Conservation (phyloP, 2,888 invertebrate genomes). For the Rotaria macrura region DNA sequence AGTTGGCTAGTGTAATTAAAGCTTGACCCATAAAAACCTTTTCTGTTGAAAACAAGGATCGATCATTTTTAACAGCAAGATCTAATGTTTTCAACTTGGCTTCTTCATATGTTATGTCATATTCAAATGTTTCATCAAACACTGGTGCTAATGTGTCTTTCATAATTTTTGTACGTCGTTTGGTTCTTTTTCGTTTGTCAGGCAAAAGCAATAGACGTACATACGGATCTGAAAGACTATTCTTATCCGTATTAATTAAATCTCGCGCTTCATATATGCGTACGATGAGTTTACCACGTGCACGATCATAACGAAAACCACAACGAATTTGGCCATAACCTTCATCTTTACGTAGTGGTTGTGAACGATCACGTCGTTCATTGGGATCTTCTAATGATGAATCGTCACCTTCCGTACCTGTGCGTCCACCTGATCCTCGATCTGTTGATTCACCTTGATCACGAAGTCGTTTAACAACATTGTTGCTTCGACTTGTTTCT, state of each 20-base stretch:
- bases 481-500: background rate
- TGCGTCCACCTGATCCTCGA: background rate
- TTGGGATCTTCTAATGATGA: background rate
- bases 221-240: conserved; percentile 16
- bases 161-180: background rate
- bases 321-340: conserved; percentile 18
- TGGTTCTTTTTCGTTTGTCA: conserved; percentile 1
- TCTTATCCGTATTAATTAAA: conserved; percentile 23
- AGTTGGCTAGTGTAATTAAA: background rate
- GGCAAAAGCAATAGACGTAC: background rate
- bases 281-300: background rate
- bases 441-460: background rate
- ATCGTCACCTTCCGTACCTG: background rate
- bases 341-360: background rate
- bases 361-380: conserved; percentile 5
- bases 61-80: conserved; percentile 9
- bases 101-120: conserved; percentile 10
- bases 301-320: background rate
- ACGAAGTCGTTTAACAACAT: background rate
- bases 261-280: background rate
- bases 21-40: conserved; percentile 19
- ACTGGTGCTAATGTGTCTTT: conserved; percentile 1
- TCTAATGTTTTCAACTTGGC: background rate
- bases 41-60: background rate
- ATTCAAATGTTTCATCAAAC: conserved; percentile 20